Conservation (phyloP, 2,797 vertebrate species). For the Enteromius afrohamiltoni region DNA sequence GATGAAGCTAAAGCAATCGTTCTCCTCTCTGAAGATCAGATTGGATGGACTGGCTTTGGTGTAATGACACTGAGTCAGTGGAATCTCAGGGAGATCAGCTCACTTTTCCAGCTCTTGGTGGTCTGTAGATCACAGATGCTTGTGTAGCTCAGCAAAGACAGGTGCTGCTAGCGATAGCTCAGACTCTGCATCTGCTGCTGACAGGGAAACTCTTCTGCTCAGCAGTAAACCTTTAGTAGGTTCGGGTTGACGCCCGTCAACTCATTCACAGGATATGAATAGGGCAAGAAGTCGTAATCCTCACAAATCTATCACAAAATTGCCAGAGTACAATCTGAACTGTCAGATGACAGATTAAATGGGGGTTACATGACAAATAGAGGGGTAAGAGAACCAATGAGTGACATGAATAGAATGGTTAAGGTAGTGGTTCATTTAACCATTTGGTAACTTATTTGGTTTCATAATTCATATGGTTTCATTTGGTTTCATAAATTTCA, state of each 20-base stretch:
- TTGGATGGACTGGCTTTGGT: conserved; percentile 36
- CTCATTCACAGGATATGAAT: conserved; percentile 28
- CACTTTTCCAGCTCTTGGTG: conserved; percentile 63
- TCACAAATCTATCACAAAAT: conserved; percentile 35
- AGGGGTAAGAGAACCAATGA: conserved; percentile 5
- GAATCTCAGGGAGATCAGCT: conserved; percentile 34
- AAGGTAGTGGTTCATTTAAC: conserved; percentile 5
- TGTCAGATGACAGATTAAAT: conserved; percentile 31
- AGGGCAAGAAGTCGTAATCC: conserved; percentile 36
- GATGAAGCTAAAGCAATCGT: conserved; percentile 42
- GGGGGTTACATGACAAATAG: conserved; percentile 25
- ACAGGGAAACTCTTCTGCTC: conserved; percentile 41
- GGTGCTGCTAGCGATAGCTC: conserved; percentile 60
- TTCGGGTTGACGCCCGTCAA: not conserved
- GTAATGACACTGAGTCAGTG: conserved; percentile 46
- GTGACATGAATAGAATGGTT: conserved; percentile 6
- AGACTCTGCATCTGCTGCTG: conserved; percentile 63
- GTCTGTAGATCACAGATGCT: conserved; percentile 57
- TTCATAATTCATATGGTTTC: no score
- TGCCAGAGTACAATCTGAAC: conserved; percentile 16
- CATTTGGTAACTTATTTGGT: not conserved
- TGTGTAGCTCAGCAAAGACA: conserved; percentile 61
- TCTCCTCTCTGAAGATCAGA: conserved; percentile 39
- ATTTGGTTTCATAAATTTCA: no score
- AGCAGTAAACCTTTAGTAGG: conserved; percentile 26